Evolutionary conservation across 1,140 invertebrate species (phyloP), one percentile per base, ranked within the genome.

Genomic region (Lordiphosa mommai): DNA sequence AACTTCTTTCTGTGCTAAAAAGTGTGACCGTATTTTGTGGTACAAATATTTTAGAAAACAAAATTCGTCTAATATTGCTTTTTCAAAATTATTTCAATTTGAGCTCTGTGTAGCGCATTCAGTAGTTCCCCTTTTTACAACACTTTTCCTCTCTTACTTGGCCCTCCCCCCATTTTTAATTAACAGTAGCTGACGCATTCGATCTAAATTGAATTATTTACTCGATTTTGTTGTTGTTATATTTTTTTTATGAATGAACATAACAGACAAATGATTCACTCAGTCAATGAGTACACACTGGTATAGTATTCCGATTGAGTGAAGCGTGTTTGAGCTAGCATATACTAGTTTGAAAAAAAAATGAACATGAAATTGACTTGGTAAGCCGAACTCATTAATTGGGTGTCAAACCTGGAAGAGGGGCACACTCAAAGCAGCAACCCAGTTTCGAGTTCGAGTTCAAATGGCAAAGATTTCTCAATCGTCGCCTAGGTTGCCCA

Each of bases 381-480:
- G 32, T 40, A 44, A 53, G 37, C 32, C 59, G 33, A 68, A 48
- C 55, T 68, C 47, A 68, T 68, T 68, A 68, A 52, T 68, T 59
- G 66, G 58, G 37, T 37, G 27, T 17, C 30, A 47, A 27, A 23
- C 12, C 32, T 16, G n/a, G 5, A 58, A 66, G 61, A 30, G 13
- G 48, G n/a, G n/a, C n/a, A 16, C 8, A 51, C 48, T 50, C 33
- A 30, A 37, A 41, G 27, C 38, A 20, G 48, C 29, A 32, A 10
- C 23, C 23, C 23, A 27, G 23, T 27, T 48, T 48, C 30, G 16
- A 23, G 46, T 63, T 66, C 37, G 52, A 71, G 69, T 65, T 71
- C 67, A 66, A 72, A 56, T 72, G 34, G 30, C 55, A 72, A 66
- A 61, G 55, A 72, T 61, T 72, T 72, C 49, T 68, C 57, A 79